Base-by-base conservation (phyloP, 1,140 invertebrate species). In the Wasmannia auropunctata region DNA sequence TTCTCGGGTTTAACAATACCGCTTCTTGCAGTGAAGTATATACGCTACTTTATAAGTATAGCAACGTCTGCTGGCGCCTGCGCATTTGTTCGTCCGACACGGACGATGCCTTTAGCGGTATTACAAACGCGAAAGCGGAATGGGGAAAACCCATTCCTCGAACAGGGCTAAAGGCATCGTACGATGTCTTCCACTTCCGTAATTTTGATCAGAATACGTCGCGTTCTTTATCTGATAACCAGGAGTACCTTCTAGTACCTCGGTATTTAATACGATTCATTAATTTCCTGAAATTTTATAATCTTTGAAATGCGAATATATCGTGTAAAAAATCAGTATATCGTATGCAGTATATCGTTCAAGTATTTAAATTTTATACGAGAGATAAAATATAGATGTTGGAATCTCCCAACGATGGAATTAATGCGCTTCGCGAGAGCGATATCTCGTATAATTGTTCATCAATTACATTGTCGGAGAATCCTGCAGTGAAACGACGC, bases 61-160 rank as follows among this genome's bases (percentile, higher is more conserved):
- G n/a, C 8, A 56, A 8, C 19, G 19, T 63, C 37, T 43, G 63
- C 63, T 69, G 11, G 40, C 16, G 22, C 22, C 1, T 16, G 46
- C 69, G 40, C 46, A 4, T 31, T 31, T 14, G 10, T 65, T 10
- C 28, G 2, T 49, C 67, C 6, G n/a, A 43, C 11, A 25, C 22
- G n/a, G 6, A 28, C 16, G 46, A n/a, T 10, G 19, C 25, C 25
- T 62, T 56, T 40, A 40, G 37, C 37, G 37, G 14, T 76, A 28
- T 16, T 40, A 28, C 16, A 58, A 40, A 40, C 19, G 14, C 58
- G n/a, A 37, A 77, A 89, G 83, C 90, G 88, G 84, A 72, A 80
- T 90, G 91, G 88, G 87, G 86, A 91, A 76, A 91, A 91, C 91
- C 91, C 91, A 91, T 86, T 79, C 63, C 87, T 90, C 86, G 58